Conservation (phyloP, 1,140 invertebrate species). For the Drosophila sproati region DNA sequence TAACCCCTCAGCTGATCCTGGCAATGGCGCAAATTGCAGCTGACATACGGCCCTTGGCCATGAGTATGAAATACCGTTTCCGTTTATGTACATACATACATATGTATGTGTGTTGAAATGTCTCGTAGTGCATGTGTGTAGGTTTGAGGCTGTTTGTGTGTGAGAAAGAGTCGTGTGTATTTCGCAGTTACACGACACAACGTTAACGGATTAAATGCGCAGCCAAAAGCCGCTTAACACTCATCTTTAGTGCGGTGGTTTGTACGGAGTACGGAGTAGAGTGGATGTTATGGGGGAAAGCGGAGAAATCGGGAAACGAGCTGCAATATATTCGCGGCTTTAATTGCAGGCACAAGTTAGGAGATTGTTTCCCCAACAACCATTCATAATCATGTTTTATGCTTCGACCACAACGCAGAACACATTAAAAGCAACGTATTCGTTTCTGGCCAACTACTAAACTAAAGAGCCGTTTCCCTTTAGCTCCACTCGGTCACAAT, state of each 20-base stretch:
- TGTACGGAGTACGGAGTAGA: slow-evolving; percentile 5
- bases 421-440: slow-evolving; percentile 33
- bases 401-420: slow-evolving; percentile 38
- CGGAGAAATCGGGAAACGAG: no score
- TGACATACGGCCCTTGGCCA: slow-evolving; percentile 38
- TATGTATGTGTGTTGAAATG: no score
- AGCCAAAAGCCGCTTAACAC: slow-evolving; percentile 68
- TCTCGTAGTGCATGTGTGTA: slow-evolving; percentile 7
- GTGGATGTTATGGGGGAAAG: not conserved
- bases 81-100: not conserved
- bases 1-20: slow-evolving; percentile 20
- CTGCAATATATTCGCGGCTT: slow-evolving; percentile 32
- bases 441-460: slow-evolving; percentile 12
- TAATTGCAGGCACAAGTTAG: slow-evolving; percentile 52
- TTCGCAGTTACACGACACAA: slow-evolving; percentile 54
- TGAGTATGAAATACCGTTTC: slow-evolving; percentile 21
- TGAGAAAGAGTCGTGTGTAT: slow-evolving; percentile 26
- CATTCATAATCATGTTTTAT: slow-evolving; percentile 65
- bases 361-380: not conserved
- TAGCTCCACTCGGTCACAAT: not conserved
- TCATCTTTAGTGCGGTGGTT: slow-evolving; percentile 65
- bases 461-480: not conserved
- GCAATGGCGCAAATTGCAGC: slow-evolving; percentile 23
- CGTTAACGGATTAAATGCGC: slow-evolving; percentile 61
- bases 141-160: slow-evolving; percentile 21